Base-by-base conservation (phyloP, 2,113 vertebrate genomes). In the Paradisaea rubra region DNA sequence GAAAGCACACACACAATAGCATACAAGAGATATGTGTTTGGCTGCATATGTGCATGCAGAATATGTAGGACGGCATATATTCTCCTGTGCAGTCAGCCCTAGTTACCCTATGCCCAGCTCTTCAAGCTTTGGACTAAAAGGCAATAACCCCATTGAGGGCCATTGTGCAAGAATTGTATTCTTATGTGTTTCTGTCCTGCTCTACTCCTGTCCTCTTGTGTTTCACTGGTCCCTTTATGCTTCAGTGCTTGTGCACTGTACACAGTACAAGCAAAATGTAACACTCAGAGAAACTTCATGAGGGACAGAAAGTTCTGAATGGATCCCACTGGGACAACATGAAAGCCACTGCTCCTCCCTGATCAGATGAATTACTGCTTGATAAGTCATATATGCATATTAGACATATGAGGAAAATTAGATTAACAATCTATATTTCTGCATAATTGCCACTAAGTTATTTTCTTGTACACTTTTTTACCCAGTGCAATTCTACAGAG, bases 221-320 rank as follows among this genome's bases (percentile, higher is more conserved):
- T 23, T 33, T 22, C 42, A 6, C 53, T 77, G 0, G 0, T 33
- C 27, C 37, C 6, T 15, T 77, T 33, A 2, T 37, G 18, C 22
- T 27, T 45, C 45, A 31, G 45, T 15, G 9, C 22, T 54, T 49
- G 4, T 53, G 19, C 22, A 28, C 23, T 24, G 17, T 25, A 17
- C 18, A 25, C 6, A 11, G 9, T 33, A 25, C 15, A 52, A 85
- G 30, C 52, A 77, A 33, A 59, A 56, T 28, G 19, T 16, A 56
- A 37, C 2, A 57, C 6, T 13, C 24, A 72, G 54, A 81, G 21
- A 30, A 50, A 50, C 3, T 50, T 68, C 21, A 41, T 8, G 35
- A 64, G 6, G 22, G 11, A 31, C 35, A 41, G 16, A 50, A 84
- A 65, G 10, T 60, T 78, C 50, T 73, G 27, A 44, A 64, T 37